Base-by-base conservation (phyloP, 2,797 vertebrate species). In the Pantherophis vulpinus region DNA sequence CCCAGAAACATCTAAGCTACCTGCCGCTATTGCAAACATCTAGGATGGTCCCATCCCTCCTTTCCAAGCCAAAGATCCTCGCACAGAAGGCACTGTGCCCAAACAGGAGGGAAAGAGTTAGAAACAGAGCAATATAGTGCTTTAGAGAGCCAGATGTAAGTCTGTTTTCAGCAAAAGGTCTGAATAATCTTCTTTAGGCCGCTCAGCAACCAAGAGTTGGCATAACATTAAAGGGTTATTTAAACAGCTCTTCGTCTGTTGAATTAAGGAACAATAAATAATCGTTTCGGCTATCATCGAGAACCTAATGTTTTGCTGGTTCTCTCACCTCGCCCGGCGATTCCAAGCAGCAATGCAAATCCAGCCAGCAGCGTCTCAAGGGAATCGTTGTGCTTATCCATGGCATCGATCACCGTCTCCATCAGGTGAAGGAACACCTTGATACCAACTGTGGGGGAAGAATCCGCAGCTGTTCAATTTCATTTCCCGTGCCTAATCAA, bases 301-400 rank as follows among this genome's bases (percentile, higher is more conserved):
- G 61, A 18, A 14, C 16, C 27, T 56, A 25, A 23, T 4, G 3
- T 0, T 9, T 70, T 18, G 61, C 29, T 29, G 27, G 18, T 91
- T 18, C 0, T 60, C 93, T 25, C 95, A 98, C 97, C 97, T 97
- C 96, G 95, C 87, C 91, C 95, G 54, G 96, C 10, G 91, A 96
- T 27, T 60, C 95, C 93, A 58, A 97, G 96, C 91, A 98, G 94
- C 86, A 98, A 96, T 54, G 88, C 93, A 86, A 96, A 97, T 66
- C 95, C 97, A 0, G 93, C 92, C 51, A 95, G 87, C 94, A 98
- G 97, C 2, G 98, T 5, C 16, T 95, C 91, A 0, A 94, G 88
- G 92, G 94, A 90, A 92, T 94, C 86, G 32, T 25, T 18, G 0
- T 98, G 98, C 42, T 70, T 95, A 86, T 89, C 94, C 97, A 98